Evolutionary conservation across 1,140 invertebrate species (phyloP).

Genomic region (Apis dorsata): DNA sequence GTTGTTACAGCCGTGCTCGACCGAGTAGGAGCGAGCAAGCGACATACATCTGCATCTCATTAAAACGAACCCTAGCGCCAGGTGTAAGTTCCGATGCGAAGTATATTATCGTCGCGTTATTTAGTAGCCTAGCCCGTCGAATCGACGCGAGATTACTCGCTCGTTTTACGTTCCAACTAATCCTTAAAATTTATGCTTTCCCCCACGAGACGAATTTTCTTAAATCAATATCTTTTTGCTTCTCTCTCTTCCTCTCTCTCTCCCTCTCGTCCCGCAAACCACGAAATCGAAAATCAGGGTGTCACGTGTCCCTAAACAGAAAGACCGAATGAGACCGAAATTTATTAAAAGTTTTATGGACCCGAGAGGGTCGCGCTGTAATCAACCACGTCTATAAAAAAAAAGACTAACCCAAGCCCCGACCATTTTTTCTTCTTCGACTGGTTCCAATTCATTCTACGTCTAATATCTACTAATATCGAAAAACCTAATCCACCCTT

Average conservation of each 20-base stretch:
- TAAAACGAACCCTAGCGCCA: conserved; percentile 55
- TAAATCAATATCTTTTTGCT: conserved; percentile 17
- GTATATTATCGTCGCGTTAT: conserved; percentile 47
- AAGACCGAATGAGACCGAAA: background rate
- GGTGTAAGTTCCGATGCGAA: conserved; percentile 37
- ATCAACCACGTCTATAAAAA: background rate
- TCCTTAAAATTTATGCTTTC: background rate
- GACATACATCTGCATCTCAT: conserved; percentile 72
- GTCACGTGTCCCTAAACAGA: conserved; percentile 10
- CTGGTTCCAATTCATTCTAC: background rate
- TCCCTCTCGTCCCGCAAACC: background rate
- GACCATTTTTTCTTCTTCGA: background rate
- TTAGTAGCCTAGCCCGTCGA: conserved; percentile 11
- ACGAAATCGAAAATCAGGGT: background rate
- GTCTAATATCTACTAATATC: background rate
- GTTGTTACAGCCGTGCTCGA: conserved; percentile 63
- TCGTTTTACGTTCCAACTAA: background rate
- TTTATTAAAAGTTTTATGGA: conserved; percentile 7
- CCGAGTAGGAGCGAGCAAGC: conserved; percentile 50
- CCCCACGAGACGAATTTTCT: background rate
- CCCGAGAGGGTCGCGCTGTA: background rate
- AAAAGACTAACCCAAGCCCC: background rate
- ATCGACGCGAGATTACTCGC: conserved; percentile 16
- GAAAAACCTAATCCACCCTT: background rate
- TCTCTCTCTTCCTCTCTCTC: too few relatives aligned